phyloP scores from a whole-genome alignment of 2,888 invertebrate genomes.

The Patella ulyssiponensis region DNA sequence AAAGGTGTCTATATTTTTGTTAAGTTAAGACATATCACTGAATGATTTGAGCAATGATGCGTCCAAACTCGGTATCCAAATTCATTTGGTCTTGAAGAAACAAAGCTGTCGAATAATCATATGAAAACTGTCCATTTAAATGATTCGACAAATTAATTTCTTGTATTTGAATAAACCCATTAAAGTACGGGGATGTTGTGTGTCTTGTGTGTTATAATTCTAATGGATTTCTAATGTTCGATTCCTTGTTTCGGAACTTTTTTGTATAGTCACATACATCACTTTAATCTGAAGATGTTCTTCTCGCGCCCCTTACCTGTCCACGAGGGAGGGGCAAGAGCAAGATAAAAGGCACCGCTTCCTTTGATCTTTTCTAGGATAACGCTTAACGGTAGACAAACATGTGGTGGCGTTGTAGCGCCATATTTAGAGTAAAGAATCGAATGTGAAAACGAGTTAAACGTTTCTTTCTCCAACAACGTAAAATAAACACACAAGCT shows the following conservation, averaged over 20 bases:
- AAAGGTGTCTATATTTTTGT: no score
- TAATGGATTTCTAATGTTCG: slow-evolving; percentile 2
- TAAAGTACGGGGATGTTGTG: no score
- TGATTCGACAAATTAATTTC: no score
- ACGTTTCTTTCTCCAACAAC: slow-evolving; percentile 5
- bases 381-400: not conserved
- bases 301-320: not conserved
- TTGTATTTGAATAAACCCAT: no score
- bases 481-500: not conserved
- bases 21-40: no score
- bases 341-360: not conserved
- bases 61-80: no score
- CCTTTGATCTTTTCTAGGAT: slow-evolving; percentile 5
- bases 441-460: not conserved
- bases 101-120: no score
- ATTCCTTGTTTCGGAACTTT: not conserved
- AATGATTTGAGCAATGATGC: no score
- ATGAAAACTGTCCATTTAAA: no score
- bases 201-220: not conserved
- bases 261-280: no score
- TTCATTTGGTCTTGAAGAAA: no score
- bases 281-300: not conserved
- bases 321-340: not conserved
- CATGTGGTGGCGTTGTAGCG: slow-evolving; percentile 9
- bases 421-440: slow-evolving; percentile 5